Conservation (phyloP, 2,113 vertebrate species). For the Notothenia rossii region DNA sequence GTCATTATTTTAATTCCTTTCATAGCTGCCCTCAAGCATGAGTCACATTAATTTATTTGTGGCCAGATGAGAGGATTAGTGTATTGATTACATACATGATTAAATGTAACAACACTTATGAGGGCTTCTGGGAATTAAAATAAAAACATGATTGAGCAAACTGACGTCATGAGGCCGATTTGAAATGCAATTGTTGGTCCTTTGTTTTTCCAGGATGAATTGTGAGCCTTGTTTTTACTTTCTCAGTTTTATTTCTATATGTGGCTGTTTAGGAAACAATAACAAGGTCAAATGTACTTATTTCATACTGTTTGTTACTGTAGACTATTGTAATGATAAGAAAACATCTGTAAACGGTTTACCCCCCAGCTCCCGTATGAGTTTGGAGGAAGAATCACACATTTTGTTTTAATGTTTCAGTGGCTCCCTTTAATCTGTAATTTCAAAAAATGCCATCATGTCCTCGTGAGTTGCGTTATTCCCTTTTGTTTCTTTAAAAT, state of each 20-base stretch:
- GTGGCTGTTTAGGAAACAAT: background rate
- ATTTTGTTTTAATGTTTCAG: conserved; percentile 11
- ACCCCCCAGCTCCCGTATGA: conserved; percentile 8
- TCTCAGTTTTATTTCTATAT: background rate
- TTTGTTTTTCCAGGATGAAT: background rate
- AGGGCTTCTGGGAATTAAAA: conserved; percentile 31
- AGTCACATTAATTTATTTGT: conserved; percentile 51
- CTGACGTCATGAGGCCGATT: background rate
- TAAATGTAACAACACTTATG: conserved; percentile 52
- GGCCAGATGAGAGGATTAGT: conserved; percentile 51
- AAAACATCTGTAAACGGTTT: conserved; percentile 7
- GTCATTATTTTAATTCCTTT: conserved; percentile 69
- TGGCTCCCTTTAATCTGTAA: conserved; percentile 5
- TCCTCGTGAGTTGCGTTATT: background rate
- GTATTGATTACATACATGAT: conserved; percentile 62
- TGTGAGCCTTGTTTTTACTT: background rate
- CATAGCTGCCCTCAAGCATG: conserved; percentile 52
- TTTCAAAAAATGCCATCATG: conserved; percentile 1
- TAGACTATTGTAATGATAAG: conserved; percentile 19
- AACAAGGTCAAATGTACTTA: background rate
- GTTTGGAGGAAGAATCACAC: conserved; percentile 19
- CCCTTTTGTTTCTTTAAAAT: conserved; percentile 35
- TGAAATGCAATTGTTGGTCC: background rate
- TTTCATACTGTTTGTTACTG: conserved; percentile 2
- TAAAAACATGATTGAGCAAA: conserved; percentile 14